phyloP scores from a whole-genome alignment of 2,888 invertebrate genomes.

The Mimachlamys varia region DNA sequence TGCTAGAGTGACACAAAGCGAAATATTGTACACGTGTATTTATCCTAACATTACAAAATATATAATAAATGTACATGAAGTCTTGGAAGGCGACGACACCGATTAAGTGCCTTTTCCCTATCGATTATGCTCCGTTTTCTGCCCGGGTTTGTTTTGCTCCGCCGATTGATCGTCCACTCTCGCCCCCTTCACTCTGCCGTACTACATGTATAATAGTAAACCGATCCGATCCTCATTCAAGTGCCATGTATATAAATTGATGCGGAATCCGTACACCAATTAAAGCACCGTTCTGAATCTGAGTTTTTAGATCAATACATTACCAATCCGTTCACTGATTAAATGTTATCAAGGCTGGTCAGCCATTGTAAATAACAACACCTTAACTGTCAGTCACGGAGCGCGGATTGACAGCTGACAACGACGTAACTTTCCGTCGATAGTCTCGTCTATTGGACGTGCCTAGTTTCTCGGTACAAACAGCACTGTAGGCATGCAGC shows the following conservation, averaged over 20 bases:
- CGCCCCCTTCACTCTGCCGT: background rate
- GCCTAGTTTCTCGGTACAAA: background rate
- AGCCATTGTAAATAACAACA: constrained; percentile 4
- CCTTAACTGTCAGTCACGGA: background rate
- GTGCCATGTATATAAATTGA: background rate
- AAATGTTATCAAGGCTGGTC: background rate
- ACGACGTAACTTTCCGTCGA: background rate
- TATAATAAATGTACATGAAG: no score
- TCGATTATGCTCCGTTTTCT: background rate
- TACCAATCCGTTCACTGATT: constrained; percentile 29
- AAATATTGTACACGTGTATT: no score
- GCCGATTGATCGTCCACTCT: background rate
- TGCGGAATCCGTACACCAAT: constrained; percentile 2
- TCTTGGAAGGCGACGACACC: background rate
- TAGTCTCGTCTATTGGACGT: background rate
- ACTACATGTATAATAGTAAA: background rate
- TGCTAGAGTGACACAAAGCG: no score
- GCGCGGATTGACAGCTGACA: background rate
- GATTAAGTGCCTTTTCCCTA: background rate
- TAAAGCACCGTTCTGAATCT: background rate
- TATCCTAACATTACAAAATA: no score
- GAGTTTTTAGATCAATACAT: background rate
- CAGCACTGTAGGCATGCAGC: background rate
- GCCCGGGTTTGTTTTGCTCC: background rate
- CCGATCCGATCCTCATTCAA: background rate